Conservation (phyloP, 2,113 vertebrate species). For the Callospermophilus lateralis region DNA sequence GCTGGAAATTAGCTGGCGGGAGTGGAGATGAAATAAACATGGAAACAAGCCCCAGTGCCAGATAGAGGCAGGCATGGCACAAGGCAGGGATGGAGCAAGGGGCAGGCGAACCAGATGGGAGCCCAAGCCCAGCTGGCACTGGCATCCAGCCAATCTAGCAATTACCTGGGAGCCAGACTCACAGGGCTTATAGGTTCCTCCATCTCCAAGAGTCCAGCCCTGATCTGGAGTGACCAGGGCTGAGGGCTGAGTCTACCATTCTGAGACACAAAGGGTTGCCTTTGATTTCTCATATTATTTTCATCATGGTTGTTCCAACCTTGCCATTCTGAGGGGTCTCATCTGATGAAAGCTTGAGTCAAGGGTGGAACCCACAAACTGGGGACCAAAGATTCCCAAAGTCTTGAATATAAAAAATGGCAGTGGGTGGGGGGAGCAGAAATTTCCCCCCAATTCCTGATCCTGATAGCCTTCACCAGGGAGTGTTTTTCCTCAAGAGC, state of each 20-base stretch:
- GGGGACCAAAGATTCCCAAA: background rate
- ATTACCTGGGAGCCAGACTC: background rate
- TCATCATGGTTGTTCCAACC: background rate
- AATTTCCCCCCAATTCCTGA: background rate
- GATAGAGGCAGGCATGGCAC: background rate
- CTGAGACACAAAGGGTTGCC: background rate
- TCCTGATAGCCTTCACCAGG: background rate
- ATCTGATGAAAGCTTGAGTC: background rate
- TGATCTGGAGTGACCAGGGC: background rate
- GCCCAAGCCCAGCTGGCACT: background rate
- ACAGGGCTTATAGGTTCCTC: background rate
- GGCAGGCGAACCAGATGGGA: background rate
- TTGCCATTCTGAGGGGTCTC: background rate
- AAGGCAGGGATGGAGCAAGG: background rate
- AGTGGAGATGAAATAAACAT: background rate
- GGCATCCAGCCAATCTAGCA: background rate
- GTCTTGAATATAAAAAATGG: background rate
- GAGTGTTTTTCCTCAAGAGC: background rate
- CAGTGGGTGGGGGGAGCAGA: background rate
- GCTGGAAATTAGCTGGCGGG: constrained; percentile 16
- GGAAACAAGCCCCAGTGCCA: background rate
- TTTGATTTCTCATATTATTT: constrained; percentile 34
- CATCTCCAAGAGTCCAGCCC: background rate
- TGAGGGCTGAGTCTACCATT: background rate
- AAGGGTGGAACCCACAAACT: background rate